These are phyloP conservation scores for Zygogramma bicolorata DNA, from an alignment of 2,888 invertebrate species.

Conservation along the genomic window DNA sequence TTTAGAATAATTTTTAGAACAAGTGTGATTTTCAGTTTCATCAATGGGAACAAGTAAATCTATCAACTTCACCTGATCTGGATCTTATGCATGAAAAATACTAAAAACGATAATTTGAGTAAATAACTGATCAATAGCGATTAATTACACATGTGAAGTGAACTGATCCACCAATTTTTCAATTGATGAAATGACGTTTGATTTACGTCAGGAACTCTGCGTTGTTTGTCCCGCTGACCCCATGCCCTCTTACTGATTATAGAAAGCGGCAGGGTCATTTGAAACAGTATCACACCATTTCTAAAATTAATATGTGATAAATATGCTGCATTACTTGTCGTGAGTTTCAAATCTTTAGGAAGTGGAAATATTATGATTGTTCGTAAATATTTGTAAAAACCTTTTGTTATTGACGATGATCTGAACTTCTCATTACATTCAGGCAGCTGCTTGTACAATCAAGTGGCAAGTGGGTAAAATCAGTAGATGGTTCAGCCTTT, in stretches of 20 bases:
- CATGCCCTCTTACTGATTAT: slow-evolving; percentile 35
- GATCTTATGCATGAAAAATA: not conserved
- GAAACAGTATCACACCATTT: slow-evolving; percentile 26
- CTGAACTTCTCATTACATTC: not conserved
- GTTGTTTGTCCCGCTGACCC: slow-evolving; percentile 57
- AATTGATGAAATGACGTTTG: slow-evolving; percentile 42
- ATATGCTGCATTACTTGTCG: not conserved
- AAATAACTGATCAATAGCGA: no score
- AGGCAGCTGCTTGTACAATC: not conserved
- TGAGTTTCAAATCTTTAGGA: not conserved
- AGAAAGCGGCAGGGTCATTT: slow-evolving; percentile 30
- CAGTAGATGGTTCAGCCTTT: no score
- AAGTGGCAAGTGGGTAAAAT: no score
- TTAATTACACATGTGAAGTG: not conserved
- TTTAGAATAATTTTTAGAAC: no score
- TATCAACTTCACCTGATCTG: no score
- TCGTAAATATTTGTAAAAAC: not conserved
- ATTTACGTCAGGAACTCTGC: slow-evolving; percentile 47
- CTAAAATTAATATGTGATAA: slow-evolving; percentile 13
- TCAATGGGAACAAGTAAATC: no score
- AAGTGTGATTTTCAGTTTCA: no score
- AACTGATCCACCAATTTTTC: not conserved
- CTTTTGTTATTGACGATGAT: no score
- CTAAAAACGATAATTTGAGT: not conserved
- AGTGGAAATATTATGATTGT: not conserved